Evolutionary conservation across 2,113 vertebrate species (phyloP).

Genomic region (Myotis yumanensis): DNA sequence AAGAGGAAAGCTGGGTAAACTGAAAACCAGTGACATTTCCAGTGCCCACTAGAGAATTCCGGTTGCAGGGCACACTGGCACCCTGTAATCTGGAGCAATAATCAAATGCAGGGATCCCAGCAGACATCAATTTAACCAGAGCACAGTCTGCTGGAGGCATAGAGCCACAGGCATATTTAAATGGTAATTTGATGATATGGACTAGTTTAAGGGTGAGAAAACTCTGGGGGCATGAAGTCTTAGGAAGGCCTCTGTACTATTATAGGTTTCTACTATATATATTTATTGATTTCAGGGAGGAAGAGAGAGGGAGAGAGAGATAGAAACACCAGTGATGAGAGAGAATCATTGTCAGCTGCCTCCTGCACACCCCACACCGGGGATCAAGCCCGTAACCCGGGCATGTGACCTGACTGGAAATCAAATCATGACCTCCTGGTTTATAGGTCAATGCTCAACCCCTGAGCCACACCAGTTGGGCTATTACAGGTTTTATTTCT

Average conservation of each 20-base stretch:
- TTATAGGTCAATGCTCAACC: too few relatives aligned
- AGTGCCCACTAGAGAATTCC: not conserved
- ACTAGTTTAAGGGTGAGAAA: not conserved
- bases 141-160: not conserved
- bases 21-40: not conserved
- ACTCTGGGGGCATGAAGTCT: not conserved
- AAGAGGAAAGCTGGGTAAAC: not conserved
- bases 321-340: too few relatives aligned
- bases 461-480: too few relatives aligned
- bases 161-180: not conserved
- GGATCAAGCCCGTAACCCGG: too few relatives aligned
- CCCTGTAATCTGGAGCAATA: not conserved
- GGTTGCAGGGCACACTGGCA: not conserved
- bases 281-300: too few relatives aligned
- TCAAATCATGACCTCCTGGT: too few relatives aligned
- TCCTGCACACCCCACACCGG: too few relatives aligned
- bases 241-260: not conserved
- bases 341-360: too few relatives aligned
- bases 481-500: not conserved
- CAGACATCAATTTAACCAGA: not conserved
- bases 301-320: too few relatives aligned
- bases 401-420: too few relatives aligned
- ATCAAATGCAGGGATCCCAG: too few relatives aligned
- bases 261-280: not conserved
- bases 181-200: not conserved